Percentiles rank a stretch among this genome's conserved stretches.
Conservation (phyloP, 1,140 invertebrate species). For the Bombus affinis region DNA sequence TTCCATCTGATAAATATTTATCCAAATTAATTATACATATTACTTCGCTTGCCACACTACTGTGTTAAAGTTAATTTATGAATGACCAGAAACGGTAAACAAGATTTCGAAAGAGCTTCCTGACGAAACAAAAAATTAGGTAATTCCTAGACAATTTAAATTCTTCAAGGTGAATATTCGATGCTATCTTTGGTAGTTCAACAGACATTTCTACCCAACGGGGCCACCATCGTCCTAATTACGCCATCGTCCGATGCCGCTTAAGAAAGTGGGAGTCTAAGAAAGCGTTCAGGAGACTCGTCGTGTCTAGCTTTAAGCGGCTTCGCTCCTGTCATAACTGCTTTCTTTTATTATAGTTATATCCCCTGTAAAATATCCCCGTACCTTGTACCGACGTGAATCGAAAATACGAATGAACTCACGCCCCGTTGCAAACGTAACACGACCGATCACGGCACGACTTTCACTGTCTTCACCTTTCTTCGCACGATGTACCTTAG, state of each 20-base stretch:
- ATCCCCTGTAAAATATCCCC: slow-evolving; percentile 36
- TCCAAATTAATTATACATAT: no score
- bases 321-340: not conserved
- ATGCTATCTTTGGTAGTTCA: no score
- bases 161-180: not conserved
- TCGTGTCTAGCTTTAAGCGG: no score
- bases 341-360: slow-evolving; percentile 52
- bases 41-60: no score
- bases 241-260: not conserved
- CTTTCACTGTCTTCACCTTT: slow-evolving; percentile 52
- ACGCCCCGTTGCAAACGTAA: slow-evolving; percentile 17
- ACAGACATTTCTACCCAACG: not conserved
- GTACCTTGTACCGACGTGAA: not conserved
- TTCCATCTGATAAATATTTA: no score
- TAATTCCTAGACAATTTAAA: not conserved
- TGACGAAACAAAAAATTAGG: not conserved
- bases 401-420: slow-evolving; percentile 45
- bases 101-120: not conserved
- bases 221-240: not conserved
- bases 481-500: slow-evolving; percentile 20
- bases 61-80: no score
- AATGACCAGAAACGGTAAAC: no score
- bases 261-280: slow-evolving; percentile 3
- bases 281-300: not conserved
- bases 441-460: not conserved